Base-by-base conservation (phyloP, 2,797 vertebrate genomes). In the Lophius americanus region DNA sequence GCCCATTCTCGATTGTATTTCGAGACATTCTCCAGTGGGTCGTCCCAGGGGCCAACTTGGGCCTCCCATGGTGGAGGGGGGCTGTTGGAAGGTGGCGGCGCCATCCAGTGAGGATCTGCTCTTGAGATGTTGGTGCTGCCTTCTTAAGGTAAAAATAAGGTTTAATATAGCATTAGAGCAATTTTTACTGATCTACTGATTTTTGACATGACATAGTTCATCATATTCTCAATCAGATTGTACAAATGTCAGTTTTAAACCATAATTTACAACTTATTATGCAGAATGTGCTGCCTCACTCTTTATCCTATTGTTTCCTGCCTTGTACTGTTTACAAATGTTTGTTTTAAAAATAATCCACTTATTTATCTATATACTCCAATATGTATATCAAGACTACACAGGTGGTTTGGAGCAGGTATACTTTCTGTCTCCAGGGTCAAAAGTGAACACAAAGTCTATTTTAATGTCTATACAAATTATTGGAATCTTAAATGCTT, bases 51-150 rank as follows among this genome's bases (percentile, higher is more conserved):
- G 53, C 88, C 89, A 9, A 60, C 48, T 9, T 89, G 82, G 9
- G 83, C 83, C 58, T 92, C 83, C 92, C 93, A 93, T 0, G 92
- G 81, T 13, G 91, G 92, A 14, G 91, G 85, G 3, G 87, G 90
- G 66, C 86, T 85, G 50, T 63, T 82, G 49, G 89, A 87, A 35
- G 82, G n/a, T 39, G 91, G 84, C 0, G 88, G 86, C 9, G 58
- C 85, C 85, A 91, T 90, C 93, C 93, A 94, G 4, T 91, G 61
- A 59, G 86, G 74, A 52, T 88, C 90, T 38, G 55, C 69, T 68
- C 81, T 75, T 1, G 68, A 68, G 9, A 43, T 35, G 23, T 50
- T 71, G 48, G 78, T 56, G 41, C 76, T 64, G 7, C 88, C 91
- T 81, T 86, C 83, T 86, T 76, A 43, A 60, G 66, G 2, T 7